Percentiles rank a stretch among this genome's conserved stretches.
Evolutionary conservation across 1,140 invertebrate species (phyloP).

Genomic region (Dreissena polymorpha): DNA sequence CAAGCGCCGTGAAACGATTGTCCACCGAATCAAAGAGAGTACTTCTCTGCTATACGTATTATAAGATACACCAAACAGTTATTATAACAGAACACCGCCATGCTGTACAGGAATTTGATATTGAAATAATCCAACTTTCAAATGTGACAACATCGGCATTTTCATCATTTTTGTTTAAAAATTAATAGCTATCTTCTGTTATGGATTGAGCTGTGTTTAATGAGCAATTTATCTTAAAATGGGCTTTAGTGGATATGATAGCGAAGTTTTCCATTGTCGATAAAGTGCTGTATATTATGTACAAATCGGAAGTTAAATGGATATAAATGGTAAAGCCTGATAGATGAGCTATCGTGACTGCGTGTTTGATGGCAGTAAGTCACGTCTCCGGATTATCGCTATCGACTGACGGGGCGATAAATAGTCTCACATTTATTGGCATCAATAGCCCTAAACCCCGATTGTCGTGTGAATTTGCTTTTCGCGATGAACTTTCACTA

Average conservation of each 20-base stretch:
- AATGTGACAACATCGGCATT: slow-evolving; percentile 31
- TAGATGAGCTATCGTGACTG: not conserved
- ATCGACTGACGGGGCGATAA: slow-evolving; percentile 19
- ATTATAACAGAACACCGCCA: not conserved
- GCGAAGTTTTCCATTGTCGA: slow-evolving; percentile 34
- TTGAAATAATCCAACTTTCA: not conserved
- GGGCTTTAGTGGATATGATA: slow-evolving; percentile 37
- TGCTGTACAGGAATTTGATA: not conserved
- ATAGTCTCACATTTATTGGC: slow-evolving; percentile 6
- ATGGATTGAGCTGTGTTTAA: slow-evolving; percentile 40
- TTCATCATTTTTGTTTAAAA: slow-evolving; percentile 47
- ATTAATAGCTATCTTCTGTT: slow-evolving; percentile 44
- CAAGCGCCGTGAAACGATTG: too few relatives aligned
- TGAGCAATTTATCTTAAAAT: slow-evolving; percentile 51
- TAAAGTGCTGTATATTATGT: slow-evolving; percentile 42
- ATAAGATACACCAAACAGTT: too few relatives aligned
- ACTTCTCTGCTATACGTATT: too few relatives aligned
- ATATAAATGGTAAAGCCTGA: slow-evolving; percentile 44
- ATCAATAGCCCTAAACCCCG: too few relatives aligned
- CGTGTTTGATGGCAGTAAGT: slow-evolving; percentile 31
- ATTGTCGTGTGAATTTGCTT: too few relatives aligned
- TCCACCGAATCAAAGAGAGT: too few relatives aligned
- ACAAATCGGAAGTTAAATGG: slow-evolving; percentile 42
- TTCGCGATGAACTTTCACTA: too few relatives aligned
- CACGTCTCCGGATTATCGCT: slow-evolving; percentile 40